Evolutionary conservation across 1,140 invertebrate genomes (phyloP), one percentile per base, ranked within the genome.

Genomic region (Drosophila chauvacae): DNA sequence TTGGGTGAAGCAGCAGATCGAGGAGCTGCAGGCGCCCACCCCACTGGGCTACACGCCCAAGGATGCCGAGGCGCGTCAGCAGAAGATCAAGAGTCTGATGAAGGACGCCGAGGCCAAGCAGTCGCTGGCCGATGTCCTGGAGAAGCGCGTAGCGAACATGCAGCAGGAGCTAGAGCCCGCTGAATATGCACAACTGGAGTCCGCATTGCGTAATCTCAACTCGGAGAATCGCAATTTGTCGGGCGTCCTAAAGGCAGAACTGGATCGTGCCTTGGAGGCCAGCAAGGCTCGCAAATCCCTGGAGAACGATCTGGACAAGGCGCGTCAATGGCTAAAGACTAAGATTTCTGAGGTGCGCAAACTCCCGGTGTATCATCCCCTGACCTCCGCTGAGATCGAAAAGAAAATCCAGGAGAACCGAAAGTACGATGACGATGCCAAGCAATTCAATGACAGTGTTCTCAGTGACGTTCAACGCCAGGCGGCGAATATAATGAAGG

Each of bases 21-120:
- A 95, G 41, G 94, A 95, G 66, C 93, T 97, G 37, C 94, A 95
- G 68, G 93, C 95, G 48, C 94, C 95, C 6, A 94, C 95, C 74
- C 94, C 95, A 7, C 92, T 97, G 28, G 96, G 97, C 3, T 97
- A 94, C 91, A 95, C 97, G 65, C 95, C 95, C 72, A 96, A 96
- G 87, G 94, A 94, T 76, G 95, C 95, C 2, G 96, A 97, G 87
- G 95, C 96, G 64, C 94, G 94, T 63, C 94, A 96, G 47, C 95
- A 96, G 73, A 93, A 95, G 69, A 92, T 96, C 7, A 96, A 96
- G 91, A 94, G 94, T 41, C 93, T 97, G 55, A 92, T 96, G 30
- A 97, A 97, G 93, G 97, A 98, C 91, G 95, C 96, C 10, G 97
- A 98, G 84, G 95, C 95, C 7, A 97, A 98, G 91, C 95, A 96